Conservation (phyloP, 2,113 vertebrate species). For the Perccottus glenii region DNA sequence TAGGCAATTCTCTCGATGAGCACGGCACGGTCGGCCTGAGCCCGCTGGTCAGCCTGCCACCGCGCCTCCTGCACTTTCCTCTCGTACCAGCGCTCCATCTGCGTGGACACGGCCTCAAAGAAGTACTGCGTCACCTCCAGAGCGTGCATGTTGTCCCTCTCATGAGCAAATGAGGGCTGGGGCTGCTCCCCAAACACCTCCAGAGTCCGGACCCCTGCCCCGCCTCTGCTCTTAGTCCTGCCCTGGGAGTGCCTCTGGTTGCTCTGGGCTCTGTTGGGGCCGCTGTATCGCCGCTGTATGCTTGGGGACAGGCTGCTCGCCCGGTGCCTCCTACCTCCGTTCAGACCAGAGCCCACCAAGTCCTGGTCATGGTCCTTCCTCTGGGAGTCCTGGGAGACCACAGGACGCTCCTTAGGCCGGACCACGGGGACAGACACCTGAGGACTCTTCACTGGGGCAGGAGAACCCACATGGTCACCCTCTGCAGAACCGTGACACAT, state of each 20-base stretch:
- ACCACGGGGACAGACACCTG: conserved; percentile 81
- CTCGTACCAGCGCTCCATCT: conserved; percentile 99
- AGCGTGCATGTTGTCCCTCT: conserved; percentile 84
- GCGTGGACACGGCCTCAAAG: conserved; percentile 92
- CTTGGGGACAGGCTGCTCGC: conserved; percentile 65
- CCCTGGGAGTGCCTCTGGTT: conserved; percentile 80
- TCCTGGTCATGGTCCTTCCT: conserved; percentile 77
- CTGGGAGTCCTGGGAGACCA: conserved; percentile 56
- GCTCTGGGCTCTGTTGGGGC: conserved; percentile 77
- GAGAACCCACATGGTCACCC: conserved; percentile 17
- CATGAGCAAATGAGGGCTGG: conserved; percentile 59
- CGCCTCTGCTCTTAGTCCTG: conserved; percentile 73
- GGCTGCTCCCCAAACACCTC: conserved; percentile 49
- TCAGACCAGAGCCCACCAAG: conserved; percentile 53
- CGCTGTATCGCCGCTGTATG: conserved; percentile 59
- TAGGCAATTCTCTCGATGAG: conserved; percentile 87
- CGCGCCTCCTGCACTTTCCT: conserved; percentile 92
- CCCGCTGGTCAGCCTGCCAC: conserved; percentile 86
- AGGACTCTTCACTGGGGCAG: conserved; percentile 53
- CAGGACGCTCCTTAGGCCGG: conserved; percentile 86
- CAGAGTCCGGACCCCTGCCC: conserved; percentile 46
- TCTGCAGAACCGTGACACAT: background rate
- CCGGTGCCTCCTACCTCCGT: conserved; percentile 57
- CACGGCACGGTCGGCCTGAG: conserved; percentile 83
- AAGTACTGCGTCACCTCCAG: conserved; percentile 95